Conservation (phyloP, 2,113 vertebrate genomes). For the Perca schrenkii region DNA sequence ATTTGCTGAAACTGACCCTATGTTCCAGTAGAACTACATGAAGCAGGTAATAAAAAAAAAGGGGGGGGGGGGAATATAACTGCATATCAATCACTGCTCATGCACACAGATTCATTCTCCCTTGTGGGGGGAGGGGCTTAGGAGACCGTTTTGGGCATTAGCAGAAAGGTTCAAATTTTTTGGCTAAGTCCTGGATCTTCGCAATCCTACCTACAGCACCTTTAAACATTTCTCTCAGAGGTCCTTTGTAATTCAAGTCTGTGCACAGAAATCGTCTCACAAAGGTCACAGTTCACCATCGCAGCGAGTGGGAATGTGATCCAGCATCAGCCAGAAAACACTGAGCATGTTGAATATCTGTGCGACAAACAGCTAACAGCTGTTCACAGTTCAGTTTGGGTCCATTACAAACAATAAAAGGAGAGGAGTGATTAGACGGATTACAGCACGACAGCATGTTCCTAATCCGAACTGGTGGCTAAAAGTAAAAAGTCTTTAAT, state of each 20-base stretch:
- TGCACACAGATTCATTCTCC: too few species aligned
- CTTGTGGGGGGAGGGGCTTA: too few species aligned
- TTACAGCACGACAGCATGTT: not conserved
- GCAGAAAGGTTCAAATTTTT: too few species aligned
- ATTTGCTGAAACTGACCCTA: too few species aligned
- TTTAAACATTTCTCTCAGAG: too few species aligned
- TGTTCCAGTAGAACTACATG: too few species aligned
- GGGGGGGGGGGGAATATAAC: too few species aligned
- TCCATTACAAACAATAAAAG: not conserved
- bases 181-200: too few species aligned
- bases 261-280: not conserved
- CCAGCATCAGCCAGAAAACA: not conserved
- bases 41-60: too few species aligned
- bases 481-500: not conserved
- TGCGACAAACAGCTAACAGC: not conserved
- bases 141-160: too few species aligned
- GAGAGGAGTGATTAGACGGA: not conserved
- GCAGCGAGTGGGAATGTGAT: fast-evolving
- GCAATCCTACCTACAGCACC: too few species aligned
- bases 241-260: not conserved
- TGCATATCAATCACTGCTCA: too few species aligned
- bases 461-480: constrained; percentile 3
- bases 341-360: not conserved
- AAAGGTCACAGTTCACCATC: not conserved
- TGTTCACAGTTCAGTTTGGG: not conserved